Evolutionary conservation across 2,888 invertebrate species (phyloP), one percentile per base, ranked within the genome.

Genomic region (Electrophaes corylata): DNA sequence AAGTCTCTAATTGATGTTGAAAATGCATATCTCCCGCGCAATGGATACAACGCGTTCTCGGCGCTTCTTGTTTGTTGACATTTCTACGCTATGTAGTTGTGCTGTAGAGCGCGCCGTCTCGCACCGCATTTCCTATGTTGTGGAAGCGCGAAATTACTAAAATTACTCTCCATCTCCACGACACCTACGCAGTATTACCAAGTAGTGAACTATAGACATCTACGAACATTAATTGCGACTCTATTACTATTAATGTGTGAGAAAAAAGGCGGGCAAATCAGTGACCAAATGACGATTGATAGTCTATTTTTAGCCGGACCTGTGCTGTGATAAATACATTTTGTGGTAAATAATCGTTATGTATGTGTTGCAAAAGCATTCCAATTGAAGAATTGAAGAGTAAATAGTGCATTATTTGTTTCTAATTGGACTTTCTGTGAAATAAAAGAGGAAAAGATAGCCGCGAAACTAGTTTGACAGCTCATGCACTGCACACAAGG

Each of bases 391-490:
- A 71, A 61, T 67, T 64, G 69, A 60, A 54, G 60, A 39, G 50
- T 45, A 52, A 61, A 57, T 65, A 68, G 57, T 60, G 57, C 44
- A 48, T 66, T 51, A 71, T 70, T 61, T 29, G 60, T 64, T 37
- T 72, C 69, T 39, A 62, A 70, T 70, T 71, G 65, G 70, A 75
- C 65, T 69, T 70, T 70, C 57, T 60, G 56, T 65, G 53, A 64
- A 61, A 45, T 33, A 58, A 66, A 64, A 66, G 60, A 77, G 73
- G 76, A 81, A 78, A 79, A 78, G 70, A 72, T 78, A 75, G 76
- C 81, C 85, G 87, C 86, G 72, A 84, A 89, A 91, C 90, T 71
- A 73, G 89, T 90, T 90, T 91, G 91, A 91, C 91, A 90, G 85
- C 83, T 89, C 86, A 81, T 70, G 69, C 78, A 87, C 79, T 85